Conservation (phyloP, 37 sponge, comb jelly and placozoan species). For the Ianthella basta region DNA sequence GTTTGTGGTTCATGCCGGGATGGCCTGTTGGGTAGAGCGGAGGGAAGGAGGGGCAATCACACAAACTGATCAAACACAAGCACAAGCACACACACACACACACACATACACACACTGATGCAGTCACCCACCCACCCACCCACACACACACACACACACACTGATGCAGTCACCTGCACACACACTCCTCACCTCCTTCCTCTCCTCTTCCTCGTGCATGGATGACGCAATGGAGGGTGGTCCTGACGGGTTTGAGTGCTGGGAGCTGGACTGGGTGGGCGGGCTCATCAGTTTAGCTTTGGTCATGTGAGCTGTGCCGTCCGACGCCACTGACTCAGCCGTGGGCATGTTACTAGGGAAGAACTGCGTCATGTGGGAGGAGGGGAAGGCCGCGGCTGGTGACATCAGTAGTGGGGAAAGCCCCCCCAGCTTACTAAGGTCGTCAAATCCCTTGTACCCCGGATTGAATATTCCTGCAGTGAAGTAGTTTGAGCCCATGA, state of each 20-base stretch:
- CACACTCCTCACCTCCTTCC: constrained; percentile 28
- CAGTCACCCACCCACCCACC: constrained; percentile 10
- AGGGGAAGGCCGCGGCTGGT: constrained; percentile 49
- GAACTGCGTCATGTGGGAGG: constrained; percentile 43
- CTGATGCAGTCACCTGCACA: background rate
- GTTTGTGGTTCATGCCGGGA: background rate
- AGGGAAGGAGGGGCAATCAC: background rate
- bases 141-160: constrained; percentile 14
- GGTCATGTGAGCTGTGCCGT: background rate
- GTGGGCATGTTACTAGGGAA: constrained; percentile 69
- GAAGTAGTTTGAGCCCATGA: constrained; percentile 3
- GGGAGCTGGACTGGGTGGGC: constrained; percentile 25
- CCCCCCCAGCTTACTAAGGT: constrained; percentile 17
- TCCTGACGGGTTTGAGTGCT: constrained; percentile 17
- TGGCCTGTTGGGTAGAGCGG: background rate
- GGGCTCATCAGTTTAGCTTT: constrained; percentile 60
- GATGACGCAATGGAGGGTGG: constrained; percentile 14
- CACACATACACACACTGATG: constrained; percentile 15
- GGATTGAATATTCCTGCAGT: background rate
- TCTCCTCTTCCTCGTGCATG: constrained; percentile 42
- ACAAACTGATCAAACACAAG: background rate
- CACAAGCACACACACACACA: constrained; percentile 4
- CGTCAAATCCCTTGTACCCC: background rate
- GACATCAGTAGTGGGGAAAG: constrained; percentile 58
- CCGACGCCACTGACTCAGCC: constrained; percentile 40